Conservation (phyloP, 2,888 invertebrate genomes). For the Agrotis ipsilon region DNA sequence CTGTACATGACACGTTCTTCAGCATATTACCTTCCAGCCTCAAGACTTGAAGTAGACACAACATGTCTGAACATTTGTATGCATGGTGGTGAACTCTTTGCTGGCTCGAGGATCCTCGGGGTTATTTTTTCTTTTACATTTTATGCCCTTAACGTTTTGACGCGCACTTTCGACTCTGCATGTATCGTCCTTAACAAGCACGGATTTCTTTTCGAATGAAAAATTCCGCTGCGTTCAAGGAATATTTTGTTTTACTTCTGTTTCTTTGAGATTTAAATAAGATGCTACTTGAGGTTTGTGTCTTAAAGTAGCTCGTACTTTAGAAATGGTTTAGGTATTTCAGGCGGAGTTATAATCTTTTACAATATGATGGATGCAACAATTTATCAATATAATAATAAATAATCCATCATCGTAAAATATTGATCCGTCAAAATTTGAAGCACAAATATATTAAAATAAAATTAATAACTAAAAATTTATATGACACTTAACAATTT, state of each 20-base stretch:
- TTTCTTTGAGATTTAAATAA: slow-evolving; percentile 55
- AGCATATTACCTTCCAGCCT: slow-evolving; percentile 59
- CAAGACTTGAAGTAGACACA: slow-evolving; percentile 66
- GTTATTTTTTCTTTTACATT: slow-evolving; percentile 74
- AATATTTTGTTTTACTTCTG: slow-evolving; percentile 67
- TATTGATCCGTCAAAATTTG: neutral
- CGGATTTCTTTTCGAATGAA: slow-evolving; percentile 71
- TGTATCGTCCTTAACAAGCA: slow-evolving; percentile 75
- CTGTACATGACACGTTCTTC: slow-evolving; percentile 51
- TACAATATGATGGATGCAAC: too few species aligned
- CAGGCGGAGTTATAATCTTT: too few species aligned
- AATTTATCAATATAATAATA: too few species aligned
- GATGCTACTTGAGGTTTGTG: slow-evolving; percentile 22
- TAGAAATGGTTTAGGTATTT: neutral
- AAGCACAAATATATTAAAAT: too few species aligned
- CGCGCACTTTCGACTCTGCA: slow-evolving; percentile 72
- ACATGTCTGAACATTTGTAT: slow-evolving; percentile 73
- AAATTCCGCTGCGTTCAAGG: slow-evolving; percentile 67
- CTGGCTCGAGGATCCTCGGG: slow-evolving; percentile 71
- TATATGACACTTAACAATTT: neutral
- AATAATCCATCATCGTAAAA: neutral
- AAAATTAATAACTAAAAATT: neutral
- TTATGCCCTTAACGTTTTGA: slow-evolving; percentile 76
- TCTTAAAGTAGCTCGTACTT: slow-evolving; percentile 16
- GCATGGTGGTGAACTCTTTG: slow-evolving; percentile 70